phyloP scores from a whole-genome alignment of 2,113 vertebrate species.

The Myotis yumanensis region DNA sequence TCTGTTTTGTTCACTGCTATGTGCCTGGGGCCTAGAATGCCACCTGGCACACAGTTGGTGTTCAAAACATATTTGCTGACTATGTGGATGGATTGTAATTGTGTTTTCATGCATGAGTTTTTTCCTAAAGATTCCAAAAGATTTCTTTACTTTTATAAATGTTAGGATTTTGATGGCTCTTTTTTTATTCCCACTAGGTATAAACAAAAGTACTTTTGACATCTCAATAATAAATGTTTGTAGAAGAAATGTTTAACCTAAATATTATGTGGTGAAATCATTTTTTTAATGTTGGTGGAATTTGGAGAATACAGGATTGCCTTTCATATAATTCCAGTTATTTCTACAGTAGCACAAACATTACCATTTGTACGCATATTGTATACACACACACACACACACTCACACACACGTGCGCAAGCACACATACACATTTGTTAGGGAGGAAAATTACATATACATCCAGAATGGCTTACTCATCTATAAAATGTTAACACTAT shows the following conservation, averaged over 20 bases:
- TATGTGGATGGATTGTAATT: background rate
- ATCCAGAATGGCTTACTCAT: background rate
- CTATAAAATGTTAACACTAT: background rate
- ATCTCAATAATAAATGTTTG: background rate
- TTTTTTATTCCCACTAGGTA: background rate
- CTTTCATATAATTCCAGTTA: background rate
- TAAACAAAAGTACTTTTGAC: slow-evolving; percentile 11
- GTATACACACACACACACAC: background rate
- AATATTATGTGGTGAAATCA: slow-evolving; percentile 6
- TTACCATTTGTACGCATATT: background rate
- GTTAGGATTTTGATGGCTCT: slow-evolving; percentile 1
- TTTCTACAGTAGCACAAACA: background rate
- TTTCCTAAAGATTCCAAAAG: slow-evolving; percentile 9
- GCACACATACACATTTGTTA: background rate
- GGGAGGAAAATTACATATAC: background rate
- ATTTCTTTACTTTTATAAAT: slow-evolving; percentile 27
- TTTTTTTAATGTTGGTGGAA: slow-evolving; percentile 12
- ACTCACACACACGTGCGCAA: background rate
- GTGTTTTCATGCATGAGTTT: background rate
- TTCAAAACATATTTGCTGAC: slow-evolving; percentile 1
- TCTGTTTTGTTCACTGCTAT: background rate
- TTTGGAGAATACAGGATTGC: background rate
- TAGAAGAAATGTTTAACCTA: background rate
- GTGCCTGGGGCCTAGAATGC: background rate
- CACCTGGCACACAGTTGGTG: background rate